Evolutionary conservation across 2,113 vertebrate species (phyloP), one percentile per base, ranked within the genome.

Genomic region (Bubo blakistoni): DNA sequence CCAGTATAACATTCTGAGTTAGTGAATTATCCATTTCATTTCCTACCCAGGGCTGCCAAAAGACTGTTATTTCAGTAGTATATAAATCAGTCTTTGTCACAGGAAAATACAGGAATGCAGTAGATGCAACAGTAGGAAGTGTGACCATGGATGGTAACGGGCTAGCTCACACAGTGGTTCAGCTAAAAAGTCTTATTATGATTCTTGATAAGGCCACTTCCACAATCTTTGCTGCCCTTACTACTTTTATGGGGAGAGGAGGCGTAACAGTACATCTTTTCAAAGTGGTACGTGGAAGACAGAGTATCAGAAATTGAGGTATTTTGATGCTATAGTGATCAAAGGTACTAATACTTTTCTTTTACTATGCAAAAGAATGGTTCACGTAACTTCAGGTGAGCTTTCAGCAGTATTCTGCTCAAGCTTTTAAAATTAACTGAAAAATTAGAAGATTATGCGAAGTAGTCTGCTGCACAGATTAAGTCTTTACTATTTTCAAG

Each of bases 381-480:
- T 7, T n/a, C 13, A 11, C 34, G 44, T 47, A 65, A 47, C 26
- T 94, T 87, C 81, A 90, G 40, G 30, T 84, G 34, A 83, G 47
- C 46, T 83, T 72, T 83, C 61, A 80, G 83, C 61, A 65, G 13
- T n/a, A 26, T 27, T 77, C 59, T 57, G 49, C 34, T 80, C 49
- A 86, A 65, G 14, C 51, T 86, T 91, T 52, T 57, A 84, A 85
- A 94, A 86, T 66, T 71, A 70, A 85, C 52, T 3, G 4, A 77
- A 91, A 94, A 80, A 82, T 36, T 47, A 57, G 44, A 59, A 76
- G 74, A 93, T 93, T 88, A 93, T 86, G 90, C 46, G 81, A 85
- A 93, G 14, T 30, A 72, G 52, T 25, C 52, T 76, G 67, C 86
- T 90, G 40, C 34, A 79, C 52, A 82, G 74, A 93, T 63, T 72